These are phyloP conservation scores for Caenorhabditis remanei DNA, from an alignment of 1,140 invertebrate species.

Conservation along the genomic window DNA sequence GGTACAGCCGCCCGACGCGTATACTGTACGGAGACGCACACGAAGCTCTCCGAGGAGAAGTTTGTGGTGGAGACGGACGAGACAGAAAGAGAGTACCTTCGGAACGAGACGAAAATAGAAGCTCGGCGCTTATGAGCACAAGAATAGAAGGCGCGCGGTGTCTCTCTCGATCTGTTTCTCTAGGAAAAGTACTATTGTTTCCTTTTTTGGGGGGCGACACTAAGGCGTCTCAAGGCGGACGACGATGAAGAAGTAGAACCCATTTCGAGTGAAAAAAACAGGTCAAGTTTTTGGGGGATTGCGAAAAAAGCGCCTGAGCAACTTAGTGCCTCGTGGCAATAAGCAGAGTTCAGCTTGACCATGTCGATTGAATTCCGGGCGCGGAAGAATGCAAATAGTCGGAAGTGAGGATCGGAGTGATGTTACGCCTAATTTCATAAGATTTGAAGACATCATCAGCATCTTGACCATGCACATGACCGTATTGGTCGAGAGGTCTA, in stretches of 20 bases:
- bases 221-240: constrained; percentile 29
- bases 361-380: constrained; percentile 1
- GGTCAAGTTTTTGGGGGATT: constrained; percentile 2
- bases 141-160: constrained; percentile 49
- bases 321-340: not conserved
- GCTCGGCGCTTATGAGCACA: constrained; percentile 42
- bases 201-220: constrained; percentile 49
- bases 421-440: constrained; percentile 25
- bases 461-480: too few relatives aligned
- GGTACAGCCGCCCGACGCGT: not conserved
- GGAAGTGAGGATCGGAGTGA: constrained; percentile 15
- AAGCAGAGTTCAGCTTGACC: constrained; percentile 18
- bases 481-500: too few relatives aligned
- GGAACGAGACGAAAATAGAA: constrained; percentile 32
- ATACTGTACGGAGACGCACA: constrained; percentile 37
- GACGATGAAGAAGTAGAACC: constrained; percentile 18
- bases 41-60: not conserved
- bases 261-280: not conserved
- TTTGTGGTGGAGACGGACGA: constrained; percentile 6
- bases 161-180: not conserved
- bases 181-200: constrained; percentile 51
- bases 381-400: constrained; percentile 29
- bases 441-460: not conserved
- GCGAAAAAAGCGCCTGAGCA: not conserved
- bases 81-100: not conserved